These are phyloP conservation scores for Galeopterus variegatus DNA, from an alignment of 2,113 vertebrate genomes.

Conservation along the genomic window DNA sequence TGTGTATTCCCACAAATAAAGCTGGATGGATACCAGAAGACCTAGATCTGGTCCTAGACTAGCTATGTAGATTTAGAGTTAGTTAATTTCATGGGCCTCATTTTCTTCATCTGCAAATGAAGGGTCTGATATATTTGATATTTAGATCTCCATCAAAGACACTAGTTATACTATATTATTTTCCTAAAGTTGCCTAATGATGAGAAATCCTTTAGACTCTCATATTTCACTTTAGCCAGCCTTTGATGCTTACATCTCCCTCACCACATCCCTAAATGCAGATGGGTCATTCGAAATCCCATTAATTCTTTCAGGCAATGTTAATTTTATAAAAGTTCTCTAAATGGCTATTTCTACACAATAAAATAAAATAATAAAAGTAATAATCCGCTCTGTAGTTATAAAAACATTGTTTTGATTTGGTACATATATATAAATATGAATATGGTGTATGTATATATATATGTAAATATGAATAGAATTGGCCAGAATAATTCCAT, in stretches of 20 bases:
- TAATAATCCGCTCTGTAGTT: not conserved
- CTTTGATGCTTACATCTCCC: not conserved
- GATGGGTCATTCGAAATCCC: not conserved
- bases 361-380: not conserved
- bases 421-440: not conserved
- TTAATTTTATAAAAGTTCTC: conserved; percentile 24
- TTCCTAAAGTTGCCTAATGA: not conserved
- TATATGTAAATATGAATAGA: not conserved
- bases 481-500: not conserved
- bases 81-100: not conserved
- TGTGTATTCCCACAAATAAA: not conserved
- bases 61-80: not conserved
- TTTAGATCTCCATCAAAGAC: not conserved
- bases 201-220: not conserved
- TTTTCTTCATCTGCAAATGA: not conserved
- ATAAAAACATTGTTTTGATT: not conserved
- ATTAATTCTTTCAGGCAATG: not conserved
- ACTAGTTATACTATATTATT: not conserved
- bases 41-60: not conserved
- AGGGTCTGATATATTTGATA: not conserved
- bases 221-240: not conserved
- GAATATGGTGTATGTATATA: too few relatives aligned
- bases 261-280: not conserved
- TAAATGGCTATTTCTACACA: conserved; percentile 37
- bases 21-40: not conserved